Base-by-base conservation (phyloP, 1,140 invertebrate genomes). In the Hylaeus anthracinus region DNA sequence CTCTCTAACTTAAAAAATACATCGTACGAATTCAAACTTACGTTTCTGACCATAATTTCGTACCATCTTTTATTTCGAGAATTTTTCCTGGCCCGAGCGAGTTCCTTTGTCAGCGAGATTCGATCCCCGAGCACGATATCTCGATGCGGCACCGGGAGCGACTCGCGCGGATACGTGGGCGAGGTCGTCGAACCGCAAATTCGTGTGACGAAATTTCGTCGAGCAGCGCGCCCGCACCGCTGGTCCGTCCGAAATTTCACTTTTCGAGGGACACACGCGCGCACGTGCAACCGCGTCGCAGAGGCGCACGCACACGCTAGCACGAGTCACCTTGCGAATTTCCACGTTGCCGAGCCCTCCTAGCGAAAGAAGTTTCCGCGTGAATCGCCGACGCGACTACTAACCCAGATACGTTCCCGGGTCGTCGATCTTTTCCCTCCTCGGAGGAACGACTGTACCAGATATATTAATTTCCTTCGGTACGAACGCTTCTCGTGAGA, bases 361-460 rank as follows among this genome's bases (percentile, higher is more conserved):
- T 87, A 88, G 86, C 79, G 85, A 88, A 81, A 88, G 82, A 88
- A 85, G 79, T 87, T 87, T 83, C 86, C 83, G 87, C 89, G 90
- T 90, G 91, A 93, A 93, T 93, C 92, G 91, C 87, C 92, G 89
- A 92, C 91, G 26, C 26, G 92, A 92, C 92, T 93, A 93, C 93
- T 93, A 93, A 93, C 93, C 93, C 91, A 93, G 93, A 93, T 93
- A 92, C 90, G 90, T 88, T 84, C 86, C 82, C 91, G 90, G 93
- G 93, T 93, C 93, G 91, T 91, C 88, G 93, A 93, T 93, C 93
- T 92, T 90, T 92, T 91, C 89, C 88, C 89, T 92, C 89, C 88
- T 90, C 87, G 82, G 72, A 86, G 88, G 84, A 86, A 87, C 88
- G 87, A 88, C 89, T 91, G 90, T 91, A 90, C 89, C 90, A 91